phyloP scores from a whole-genome alignment of 2,888 invertebrate genomes.

The Mesorhabditis belari region DNA sequence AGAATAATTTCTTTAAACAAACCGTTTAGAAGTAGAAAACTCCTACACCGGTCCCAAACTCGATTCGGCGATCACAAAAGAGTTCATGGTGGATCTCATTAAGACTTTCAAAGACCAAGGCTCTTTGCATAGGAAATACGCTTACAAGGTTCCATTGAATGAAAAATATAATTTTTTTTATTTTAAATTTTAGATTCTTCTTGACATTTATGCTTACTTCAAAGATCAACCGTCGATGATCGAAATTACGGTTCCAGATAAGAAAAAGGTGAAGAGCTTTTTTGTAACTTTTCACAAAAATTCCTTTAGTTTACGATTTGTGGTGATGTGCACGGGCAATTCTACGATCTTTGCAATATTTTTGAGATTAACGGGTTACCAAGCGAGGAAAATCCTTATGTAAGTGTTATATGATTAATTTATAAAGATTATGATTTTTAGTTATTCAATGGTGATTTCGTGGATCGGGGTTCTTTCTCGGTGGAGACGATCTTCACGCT shows the following conservation, averaged over 20 bases:
- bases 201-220: slow-evolving; percentile 74
- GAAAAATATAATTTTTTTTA: not conserved
- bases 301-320: slow-evolving; percentile 84
- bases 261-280: not conserved
- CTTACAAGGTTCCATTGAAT: slow-evolving; percentile 70
- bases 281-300: slow-evolving; percentile 56
- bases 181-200: slow-evolving; percentile 69
- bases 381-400: slow-evolving; percentile 86
- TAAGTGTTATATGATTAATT: slow-evolving; percentile 60
- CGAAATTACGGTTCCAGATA: slow-evolving; percentile 70
- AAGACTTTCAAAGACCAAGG: slow-evolving; percentile 82
- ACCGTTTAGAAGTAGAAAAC: slow-evolving; percentile 76
- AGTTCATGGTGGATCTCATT: slow-evolving; percentile 83
- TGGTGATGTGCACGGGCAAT: slow-evolving; percentile 98
- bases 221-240: slow-evolving; percentile 73
- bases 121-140: slow-evolving; percentile 89
- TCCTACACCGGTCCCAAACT: slow-evolving; percentile 85
- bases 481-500: slow-evolving; percentile 97
- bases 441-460: slow-evolving; percentile 98
- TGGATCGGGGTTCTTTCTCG: slow-evolving; percentile 96
- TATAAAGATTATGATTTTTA: slow-evolving; percentile 48
- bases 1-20: too few species aligned
- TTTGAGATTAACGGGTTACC: slow-evolving; percentile 94
- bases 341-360: slow-evolving; percentile 93
- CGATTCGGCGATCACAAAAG: slow-evolving; percentile 71